A percentile compares a stretch with the other conserved stretches of the same genome.
Evolutionary conservation across 2,113 vertebrate genomes (phyloP).

Genomic region (Oncorhynchus clarkii): DNA sequence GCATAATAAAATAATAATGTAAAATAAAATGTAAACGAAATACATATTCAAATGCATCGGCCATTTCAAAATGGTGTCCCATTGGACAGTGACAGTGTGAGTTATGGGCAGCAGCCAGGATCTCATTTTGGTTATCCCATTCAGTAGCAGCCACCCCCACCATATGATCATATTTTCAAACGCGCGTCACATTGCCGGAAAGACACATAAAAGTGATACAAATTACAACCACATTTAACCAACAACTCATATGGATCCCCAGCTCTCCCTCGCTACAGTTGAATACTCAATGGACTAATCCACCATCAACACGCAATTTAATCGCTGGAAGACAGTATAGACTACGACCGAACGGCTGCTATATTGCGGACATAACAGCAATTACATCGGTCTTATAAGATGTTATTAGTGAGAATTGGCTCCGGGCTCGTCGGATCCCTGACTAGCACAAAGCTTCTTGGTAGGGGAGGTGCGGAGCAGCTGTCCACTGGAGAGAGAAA

Average conservation of each 20-base stretch:
- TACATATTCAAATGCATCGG: constrained; percentile 28
- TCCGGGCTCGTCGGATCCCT: constrained; percentile 41
- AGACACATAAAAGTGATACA: constrained; percentile 52
- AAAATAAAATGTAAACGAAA: constrained; percentile 46
- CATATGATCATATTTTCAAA: constrained; percentile 40
- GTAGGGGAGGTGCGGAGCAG: constrained; percentile 66
- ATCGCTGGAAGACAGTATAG: constrained; percentile 46
- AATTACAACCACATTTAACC: constrained; percentile 49
- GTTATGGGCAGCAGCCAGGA: constrained; percentile 32
- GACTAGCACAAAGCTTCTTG: constrained; percentile 55
- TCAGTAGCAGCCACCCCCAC: constrained; percentile 19
- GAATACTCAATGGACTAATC: constrained; percentile 59
- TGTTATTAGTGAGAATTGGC: constrained; percentile 59
- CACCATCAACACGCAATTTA: constrained; percentile 50
- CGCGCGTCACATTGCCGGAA: constrained; percentile 46
- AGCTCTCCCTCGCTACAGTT: constrained; percentile 13
- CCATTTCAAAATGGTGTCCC: constrained; percentile 18
- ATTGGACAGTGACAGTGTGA: constrained; percentile 1
- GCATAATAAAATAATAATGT: constrained; percentile 48
- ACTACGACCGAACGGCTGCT: constrained; percentile 45
- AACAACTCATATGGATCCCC: constrained; percentile 40
- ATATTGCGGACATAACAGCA: constrained; percentile 54
- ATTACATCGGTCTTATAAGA: constrained; percentile 60
- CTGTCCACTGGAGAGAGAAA: constrained; percentile 54
- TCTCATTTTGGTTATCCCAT: constrained; percentile 31